Evolutionary conservation across 2,888 invertebrate species (phyloP), one percentile per base, ranked within the genome.

Genomic region (Eupithecia pulchellata): DNA sequence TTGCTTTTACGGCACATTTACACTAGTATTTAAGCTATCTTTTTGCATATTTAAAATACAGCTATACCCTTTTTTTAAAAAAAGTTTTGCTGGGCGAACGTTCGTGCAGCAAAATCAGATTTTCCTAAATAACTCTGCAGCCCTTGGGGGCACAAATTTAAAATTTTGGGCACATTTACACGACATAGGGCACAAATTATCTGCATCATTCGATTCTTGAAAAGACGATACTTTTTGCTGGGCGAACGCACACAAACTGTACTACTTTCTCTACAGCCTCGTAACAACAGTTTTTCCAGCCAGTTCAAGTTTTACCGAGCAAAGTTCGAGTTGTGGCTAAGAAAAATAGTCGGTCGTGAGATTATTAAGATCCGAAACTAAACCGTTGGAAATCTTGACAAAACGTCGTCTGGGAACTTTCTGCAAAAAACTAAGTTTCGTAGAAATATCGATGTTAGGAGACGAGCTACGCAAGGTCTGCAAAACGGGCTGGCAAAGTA

Each of bases 381-480:
- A 68, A 64, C 71, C 71, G 71, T 62, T 68, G 71, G 71, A 71
- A 65, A 78, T 77, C 79, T 79, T 69, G 78, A 83, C 77, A 82
- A 83, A 84, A 80, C 77, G 73, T 68, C 64, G 83, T 82, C 82
- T 83, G 78, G 77, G 66, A 85, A 85, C 78, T 84, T 82, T 65
- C 66, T 57, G 29, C 47, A 32, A 71, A 66, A 80, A 78, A 30
- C 9, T 29, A 65, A 71, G 55, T 64, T 71, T 71, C 20, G 47
- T 20, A 25, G 60, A 27, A 67, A 71, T 64, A 68, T 62, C 61
- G 52, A 65, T 39, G 71, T 52, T 39, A 34, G 58, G 29, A 27
- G 17, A 32, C 4, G 32, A 25, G 39, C 57, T 39, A 57, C 17
- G 20, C 25, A 25, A 52, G 52, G 11, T 25, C 1, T 25, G 3